Evolutionary conservation across 2,888 invertebrate species (phyloP).

Genomic region (Pelosia muscerda): DNA sequence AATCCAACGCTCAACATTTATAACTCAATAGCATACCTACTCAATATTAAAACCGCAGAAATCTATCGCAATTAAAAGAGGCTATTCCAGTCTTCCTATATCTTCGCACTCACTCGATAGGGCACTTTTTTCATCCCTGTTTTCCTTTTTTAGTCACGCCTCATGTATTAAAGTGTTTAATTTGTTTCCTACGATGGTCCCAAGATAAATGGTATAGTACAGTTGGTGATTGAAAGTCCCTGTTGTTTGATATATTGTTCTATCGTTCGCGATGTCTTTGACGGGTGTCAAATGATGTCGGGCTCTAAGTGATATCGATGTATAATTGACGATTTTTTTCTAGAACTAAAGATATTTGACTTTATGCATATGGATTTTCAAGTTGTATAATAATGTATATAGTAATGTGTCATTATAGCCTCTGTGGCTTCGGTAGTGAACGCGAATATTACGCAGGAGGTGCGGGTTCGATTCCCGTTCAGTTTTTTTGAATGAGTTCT

Average conservation of each 20-base stretch:
- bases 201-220: constrained; percentile 70
- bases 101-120: constrained; percentile 29
- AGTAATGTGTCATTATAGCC: too few species aligned
- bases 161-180: constrained; percentile 85
- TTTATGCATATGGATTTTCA: too few species aligned
- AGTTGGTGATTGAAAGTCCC: constrained; percentile 55
- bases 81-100: constrained; percentile 33
- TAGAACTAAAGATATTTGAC: too few species aligned
- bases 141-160: constrained; percentile 82
- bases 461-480: too few species aligned
- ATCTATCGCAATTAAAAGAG: neutral
- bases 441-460: too few species aligned
- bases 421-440: too few species aligned
- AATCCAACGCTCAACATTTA: neutral
- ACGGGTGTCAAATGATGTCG: constrained; percentile 61
- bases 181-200: constrained; percentile 77
- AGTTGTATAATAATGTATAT: too few species aligned
- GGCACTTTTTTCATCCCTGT: constrained; percentile 53
- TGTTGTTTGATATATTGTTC: constrained; percentile 69
- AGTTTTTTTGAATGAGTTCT: too few species aligned
- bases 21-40: neutral
- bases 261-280: constrained; percentile 63
- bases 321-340: neutral
- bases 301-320: constrained; percentile 31
- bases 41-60: neutral